Evolutionary conservation across 2,113 vertebrate genomes (phyloP), one percentile per base, ranked within the genome.

Genomic region (Xiphophorus maculatus): DNA sequence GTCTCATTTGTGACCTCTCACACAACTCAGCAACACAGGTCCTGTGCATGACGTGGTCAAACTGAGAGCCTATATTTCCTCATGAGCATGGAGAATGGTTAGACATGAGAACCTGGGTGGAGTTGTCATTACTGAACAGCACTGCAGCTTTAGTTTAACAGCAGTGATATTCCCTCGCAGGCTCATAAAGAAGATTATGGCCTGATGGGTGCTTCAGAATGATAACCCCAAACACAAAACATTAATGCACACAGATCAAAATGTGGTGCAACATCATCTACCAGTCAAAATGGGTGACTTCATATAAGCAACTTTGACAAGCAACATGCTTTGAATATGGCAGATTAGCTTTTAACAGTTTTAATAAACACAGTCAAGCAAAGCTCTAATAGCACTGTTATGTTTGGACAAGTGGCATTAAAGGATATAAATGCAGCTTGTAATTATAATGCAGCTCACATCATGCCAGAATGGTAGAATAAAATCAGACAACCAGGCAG

Each of bases 301-400:
- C 82, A 37, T 71, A 79, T 84, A 93, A 77, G 86, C 83, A 88
- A 68, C 79, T 73, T 76, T 51, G 29, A 87, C 83, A 86, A 88
- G 86, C 89, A 90, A 79, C 93, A 93, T 94, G 92, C 93, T 88
- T 63, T 11, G 69, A 76, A 83, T 54, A n/a, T 87, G 69, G 33
- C 70, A 71, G 30, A 35, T 71, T 58, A 27, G 22, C 40, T 74
- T 69, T 42, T 28, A 28, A 13, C 37, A 40, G 29, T 25, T 66
- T 66, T 63, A 51, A 64, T 11, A 44, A 69, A 62, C 7, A 77
- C 25, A 76, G 17, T 76, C 28, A 66, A 66, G 76, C 27, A 33
- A 73, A 66, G 66, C 32, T 54, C 54, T 60, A 13, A 30, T 32
- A 19, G 61, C 40, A 48, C 35, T 63, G 69, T 19, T 22, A 30